Evolutionary conservation across 2,113 vertebrate genomes (phyloP).

Genomic region (Sceloporus tristichus): DNA sequence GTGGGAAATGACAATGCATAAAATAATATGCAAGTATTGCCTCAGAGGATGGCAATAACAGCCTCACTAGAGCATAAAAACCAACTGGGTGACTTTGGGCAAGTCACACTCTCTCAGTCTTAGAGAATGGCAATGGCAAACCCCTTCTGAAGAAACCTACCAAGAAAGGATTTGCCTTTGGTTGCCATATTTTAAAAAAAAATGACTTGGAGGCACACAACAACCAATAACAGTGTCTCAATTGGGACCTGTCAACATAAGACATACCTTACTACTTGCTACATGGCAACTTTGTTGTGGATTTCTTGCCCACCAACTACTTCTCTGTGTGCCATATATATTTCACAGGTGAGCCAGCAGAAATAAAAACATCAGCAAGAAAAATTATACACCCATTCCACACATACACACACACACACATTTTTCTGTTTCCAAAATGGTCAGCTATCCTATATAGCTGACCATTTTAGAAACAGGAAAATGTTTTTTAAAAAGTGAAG

Average conservation of each 20-base stretch:
- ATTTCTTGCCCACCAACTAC: background rate
- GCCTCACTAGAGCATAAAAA: background rate
- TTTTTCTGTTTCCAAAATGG: too few relatives aligned
- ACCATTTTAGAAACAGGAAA: constrained; percentile 39
- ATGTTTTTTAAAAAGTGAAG: constrained; percentile 56
- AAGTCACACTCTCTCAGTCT: too few relatives aligned
- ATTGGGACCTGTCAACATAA: background rate
- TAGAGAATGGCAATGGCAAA: too few relatives aligned
- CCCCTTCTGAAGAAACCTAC: too few relatives aligned
- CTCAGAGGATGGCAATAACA: background rate
- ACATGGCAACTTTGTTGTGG: background rate
- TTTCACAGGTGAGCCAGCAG: background rate
- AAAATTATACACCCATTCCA: background rate
- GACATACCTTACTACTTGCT: background rate
- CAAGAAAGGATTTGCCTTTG: too few relatives aligned
- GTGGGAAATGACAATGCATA: background rate
- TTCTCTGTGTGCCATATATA: background rate
- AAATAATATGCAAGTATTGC: background rate
- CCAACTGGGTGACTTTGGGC: too few relatives aligned
- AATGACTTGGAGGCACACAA: too few relatives aligned
- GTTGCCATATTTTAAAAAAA: too few relatives aligned
- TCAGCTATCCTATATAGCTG: background rate
- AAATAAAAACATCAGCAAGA: constrained; percentile 24
- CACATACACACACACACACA: too few relatives aligned
- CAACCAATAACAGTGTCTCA: too few relatives aligned